Evolutionary conservation across 2,888 invertebrate genomes (phyloP).

Genomic region (Mythimna albipuncta): DNA sequence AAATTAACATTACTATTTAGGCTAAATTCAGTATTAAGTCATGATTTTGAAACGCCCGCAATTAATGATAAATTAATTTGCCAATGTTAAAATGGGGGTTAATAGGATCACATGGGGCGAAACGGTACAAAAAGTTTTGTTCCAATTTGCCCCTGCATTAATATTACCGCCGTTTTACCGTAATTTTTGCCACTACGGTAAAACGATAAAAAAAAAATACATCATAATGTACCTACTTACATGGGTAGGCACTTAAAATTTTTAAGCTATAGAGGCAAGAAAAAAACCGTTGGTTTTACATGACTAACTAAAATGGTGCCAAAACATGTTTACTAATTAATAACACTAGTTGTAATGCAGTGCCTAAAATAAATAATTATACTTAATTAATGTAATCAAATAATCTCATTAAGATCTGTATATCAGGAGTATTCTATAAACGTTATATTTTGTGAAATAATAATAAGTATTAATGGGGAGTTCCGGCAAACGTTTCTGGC

Average conservation of each 20-base stretch:
- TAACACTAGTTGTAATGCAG: conserved; percentile 57
- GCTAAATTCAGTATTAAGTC: conserved; percentile 51
- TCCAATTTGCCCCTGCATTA: not conserved
- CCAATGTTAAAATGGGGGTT: not conserved
- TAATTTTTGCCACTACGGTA: not conserved
- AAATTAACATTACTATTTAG: conserved; percentile 25
- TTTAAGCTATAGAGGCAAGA: conserved; percentile 58
- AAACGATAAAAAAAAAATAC: conserved; percentile 5
- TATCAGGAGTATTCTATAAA: conserved; percentile 59
- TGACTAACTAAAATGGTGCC: conserved; percentile 65
- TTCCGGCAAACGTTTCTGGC: not conserved
- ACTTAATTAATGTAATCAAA: conserved; percentile 42
- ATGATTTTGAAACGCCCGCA: conserved; percentile 19
- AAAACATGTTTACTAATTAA: conserved; percentile 59
- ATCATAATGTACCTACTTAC: not conserved
- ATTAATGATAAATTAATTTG: not conserved
- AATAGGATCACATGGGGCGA: not conserved
- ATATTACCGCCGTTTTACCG: not conserved
- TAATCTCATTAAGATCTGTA: conserved; percentile 71
- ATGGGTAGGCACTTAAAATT: conserved; percentile 5
- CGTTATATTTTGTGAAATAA: conserved; percentile 47
- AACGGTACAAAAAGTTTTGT: not conserved
- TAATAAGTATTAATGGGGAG: conserved; percentile 3
- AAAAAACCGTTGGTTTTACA: conserved; percentile 52
- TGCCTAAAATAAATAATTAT: conserved; percentile 59